phyloP scores from a whole-genome alignment of 1,140 invertebrate genomes.

The Apolygus lucorum region DNA sequence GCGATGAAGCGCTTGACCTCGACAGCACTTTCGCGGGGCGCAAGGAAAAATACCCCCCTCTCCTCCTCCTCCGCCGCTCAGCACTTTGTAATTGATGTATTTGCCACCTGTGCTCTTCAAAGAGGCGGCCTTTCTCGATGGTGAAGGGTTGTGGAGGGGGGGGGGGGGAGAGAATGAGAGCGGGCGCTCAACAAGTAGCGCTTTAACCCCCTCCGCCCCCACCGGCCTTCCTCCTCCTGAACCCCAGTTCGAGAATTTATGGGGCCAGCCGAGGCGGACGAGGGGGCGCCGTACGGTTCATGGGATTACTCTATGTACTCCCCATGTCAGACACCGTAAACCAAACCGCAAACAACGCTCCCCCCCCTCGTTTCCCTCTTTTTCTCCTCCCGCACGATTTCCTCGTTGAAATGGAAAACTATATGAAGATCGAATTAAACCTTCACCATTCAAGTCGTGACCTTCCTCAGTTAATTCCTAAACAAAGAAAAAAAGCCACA shows the following conservation, averaged over 20 bases:
- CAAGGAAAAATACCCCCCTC: not conserved
- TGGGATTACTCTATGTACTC: slow-evolving; percentile 6
- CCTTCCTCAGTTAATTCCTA: too few relatives aligned
- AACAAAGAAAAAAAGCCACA: too few relatives aligned
- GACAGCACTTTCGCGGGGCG: too few relatives aligned
- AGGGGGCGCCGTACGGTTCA: slow-evolving; percentile 1
- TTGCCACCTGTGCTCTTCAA: slow-evolving; percentile 26
- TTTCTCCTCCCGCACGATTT: not conserved
- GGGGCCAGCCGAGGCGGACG: slow-evolving; percentile 2
- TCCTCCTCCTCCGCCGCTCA: not conserved
- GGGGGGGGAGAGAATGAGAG: not conserved
- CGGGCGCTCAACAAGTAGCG: slow-evolving; percentile 5
- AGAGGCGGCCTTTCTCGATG: too few relatives aligned
- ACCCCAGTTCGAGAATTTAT: slow-evolving; percentile 13
- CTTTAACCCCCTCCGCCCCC: not conserved
- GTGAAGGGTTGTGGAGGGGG: not conserved
- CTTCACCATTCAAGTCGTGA: too few relatives aligned
- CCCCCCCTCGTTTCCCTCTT: not conserved
- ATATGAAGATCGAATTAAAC: too few relatives aligned
- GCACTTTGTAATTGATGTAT: slow-evolving; percentile 27
- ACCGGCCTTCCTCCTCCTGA: not conserved
- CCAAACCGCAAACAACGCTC: not conserved
- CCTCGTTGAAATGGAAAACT: too few relatives aligned
- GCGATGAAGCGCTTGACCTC: too few relatives aligned
- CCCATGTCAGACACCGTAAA: not conserved